Evolutionary conservation across 2,888 invertebrate genomes (phyloP), one percentile per base, ranked within the genome.

Genomic region (Cylloceria caligata): DNA sequence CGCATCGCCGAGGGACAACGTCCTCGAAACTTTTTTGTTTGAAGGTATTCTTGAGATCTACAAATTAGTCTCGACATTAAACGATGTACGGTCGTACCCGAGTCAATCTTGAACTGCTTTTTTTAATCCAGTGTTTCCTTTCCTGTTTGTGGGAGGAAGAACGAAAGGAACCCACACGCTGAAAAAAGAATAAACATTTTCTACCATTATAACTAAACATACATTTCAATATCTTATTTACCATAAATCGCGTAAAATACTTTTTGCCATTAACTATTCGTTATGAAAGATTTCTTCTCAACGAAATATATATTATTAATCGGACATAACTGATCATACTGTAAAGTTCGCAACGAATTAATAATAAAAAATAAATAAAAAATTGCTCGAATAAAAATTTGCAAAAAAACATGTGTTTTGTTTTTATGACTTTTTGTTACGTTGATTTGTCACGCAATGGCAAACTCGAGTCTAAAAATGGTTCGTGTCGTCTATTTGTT

Each of bases 101-200:
- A 34, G 36, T 65, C 6, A 3, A 16, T 49, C 16, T 34, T 45
- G 7, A 39, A 57, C 36, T 36, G 3, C 39, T 36, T 34, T 39
- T 9, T 65, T 89, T 94, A 96, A 91, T 96, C 96, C 91, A 96
- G 92, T 49, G 96, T 95, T 89, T 95, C 95, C 90, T 95, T 95
- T 86, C 96, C 96, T 81, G 96, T 96, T 93, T 94, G 96, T 88
- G 96, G 96, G 91, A 97, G 94, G 91, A 96, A 93, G 93, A 96
- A 94, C 92, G 96, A 96, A 85, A 96, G 94, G 84, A 96, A 91
- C 83, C 96, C 96, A 93, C 96, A 96, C 88, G 95, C 96, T 96
- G 93, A 42, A 94, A 94, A 85, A 45, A 77, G 86, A 90, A 85
- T 86, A 78, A 81, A 69, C 16, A 34, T 60, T 9, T 6, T 34